Evolutionary conservation across 2,888 invertebrate species (phyloP).

Genomic region (Erannis defoliaria): DNA sequence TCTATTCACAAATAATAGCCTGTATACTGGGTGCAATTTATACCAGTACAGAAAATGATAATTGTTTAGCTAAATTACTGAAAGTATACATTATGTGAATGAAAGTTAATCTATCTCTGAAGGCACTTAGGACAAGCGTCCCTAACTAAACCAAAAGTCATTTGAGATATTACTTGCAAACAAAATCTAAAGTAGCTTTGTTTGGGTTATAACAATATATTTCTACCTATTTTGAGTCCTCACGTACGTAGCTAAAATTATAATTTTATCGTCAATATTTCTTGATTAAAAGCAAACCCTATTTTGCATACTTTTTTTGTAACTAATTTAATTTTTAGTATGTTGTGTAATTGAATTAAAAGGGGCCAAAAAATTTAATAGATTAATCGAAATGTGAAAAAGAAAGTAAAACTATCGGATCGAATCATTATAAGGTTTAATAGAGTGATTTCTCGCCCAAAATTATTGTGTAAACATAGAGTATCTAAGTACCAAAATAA

Average conservation of each 20-base stretch:
- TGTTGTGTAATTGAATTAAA: no score
- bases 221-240: slow-evolving; percentile 23
- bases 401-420: no score
- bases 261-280: not conserved
- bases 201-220: slow-evolving; percentile 34
- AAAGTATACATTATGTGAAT: slow-evolving; percentile 16
- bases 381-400: no score
- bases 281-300: no score
- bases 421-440: no score
- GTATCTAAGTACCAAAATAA: no score
- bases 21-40: not conserved
- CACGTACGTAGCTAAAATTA: not conserved
- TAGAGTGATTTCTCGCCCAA: no score
- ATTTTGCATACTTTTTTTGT: no score
- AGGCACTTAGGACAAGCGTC: slow-evolving; percentile 40
- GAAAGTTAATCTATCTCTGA: slow-evolving; percentile 47
- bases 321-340: no score
- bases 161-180: slow-evolving; percentile 49
- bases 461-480: no score
- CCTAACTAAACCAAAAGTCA: slow-evolving; percentile 47
- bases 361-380: no score
- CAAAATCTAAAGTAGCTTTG: slow-evolving; percentile 41
- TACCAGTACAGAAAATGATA: not conserved
- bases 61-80: not conserved
- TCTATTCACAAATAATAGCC: not conserved